Percentiles rank a stretch among this genome's conserved stretches.
Conservation (phyloP, 1,140 invertebrate genomes). For the Lasaia peninsularis region DNA sequence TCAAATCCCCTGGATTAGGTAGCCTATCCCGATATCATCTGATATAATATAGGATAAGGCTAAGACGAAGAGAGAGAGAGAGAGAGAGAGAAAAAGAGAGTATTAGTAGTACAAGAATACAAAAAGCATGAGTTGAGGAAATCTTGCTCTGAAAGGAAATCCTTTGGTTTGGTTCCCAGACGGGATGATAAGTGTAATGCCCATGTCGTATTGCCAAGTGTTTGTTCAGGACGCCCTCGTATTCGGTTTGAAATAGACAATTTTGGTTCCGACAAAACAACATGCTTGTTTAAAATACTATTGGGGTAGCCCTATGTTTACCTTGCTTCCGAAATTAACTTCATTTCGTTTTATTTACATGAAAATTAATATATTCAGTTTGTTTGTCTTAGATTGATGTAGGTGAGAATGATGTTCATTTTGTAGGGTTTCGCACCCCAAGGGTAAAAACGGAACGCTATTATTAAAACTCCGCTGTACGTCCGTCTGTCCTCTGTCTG, state of each 20-base stretch:
- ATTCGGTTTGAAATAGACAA: slow-evolving; percentile 39
- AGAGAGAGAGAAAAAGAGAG: too few relatives aligned
- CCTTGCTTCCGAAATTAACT: slow-evolving; percentile 20
- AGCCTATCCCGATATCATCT: too few relatives aligned
- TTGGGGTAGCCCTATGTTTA: slow-evolving; percentile 24
- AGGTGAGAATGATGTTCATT: neutral
- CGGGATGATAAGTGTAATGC: slow-evolving; percentile 44
- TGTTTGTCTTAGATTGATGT: neutral
- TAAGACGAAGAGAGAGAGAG: too few relatives aligned
- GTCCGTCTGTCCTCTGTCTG: too few relatives aligned
- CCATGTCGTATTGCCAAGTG: slow-evolving; percentile 36
- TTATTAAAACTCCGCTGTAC: too few relatives aligned
- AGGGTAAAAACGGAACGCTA: too few relatives aligned
- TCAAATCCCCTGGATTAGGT: too few relatives aligned
- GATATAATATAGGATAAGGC: too few relatives aligned
- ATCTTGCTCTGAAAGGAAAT: slow-evolving; percentile 26
- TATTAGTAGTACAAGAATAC: too few relatives aligned
- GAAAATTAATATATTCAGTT: slow-evolving; percentile 10
- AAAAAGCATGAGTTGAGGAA: too few relatives aligned
- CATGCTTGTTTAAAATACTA: slow-evolving; percentile 39
- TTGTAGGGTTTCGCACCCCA: too few relatives aligned
- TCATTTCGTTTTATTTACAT: slow-evolving; percentile 26
- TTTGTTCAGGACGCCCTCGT: slow-evolving; percentile 43
- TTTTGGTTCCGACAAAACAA: slow-evolving; percentile 30
- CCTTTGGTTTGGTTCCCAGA: slow-evolving; percentile 31